Percentiles rank a stretch among this genome's conserved stretches.
Evolutionary conservation across 2,888 invertebrate species (phyloP).

Genomic region (Meloe dianella): DNA sequence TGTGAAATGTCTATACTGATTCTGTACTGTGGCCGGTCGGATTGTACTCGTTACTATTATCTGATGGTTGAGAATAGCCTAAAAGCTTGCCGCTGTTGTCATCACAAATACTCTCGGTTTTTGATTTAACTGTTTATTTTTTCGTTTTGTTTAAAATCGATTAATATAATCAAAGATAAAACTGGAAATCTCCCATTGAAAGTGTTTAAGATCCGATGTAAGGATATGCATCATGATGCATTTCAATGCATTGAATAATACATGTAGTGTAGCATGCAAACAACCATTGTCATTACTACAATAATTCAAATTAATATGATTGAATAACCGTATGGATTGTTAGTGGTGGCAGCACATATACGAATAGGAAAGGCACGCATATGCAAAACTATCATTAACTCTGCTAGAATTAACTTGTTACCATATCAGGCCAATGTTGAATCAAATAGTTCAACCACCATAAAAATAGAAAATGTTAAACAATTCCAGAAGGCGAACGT

Average conservation of each 20-base stretch:
- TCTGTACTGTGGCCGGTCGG: conserved; percentile 9
- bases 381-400: conserved; percentile 35
- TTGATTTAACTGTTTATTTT: too few species aligned
- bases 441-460: conserved; percentile 18
- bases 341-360: conserved; percentile 20
- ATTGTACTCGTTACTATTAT: conserved; percentile 32
- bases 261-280: conserved; percentile 42
- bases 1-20: conserved; percentile 26
- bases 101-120: neutral
- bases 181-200: neutral
- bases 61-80: conserved; percentile 44
- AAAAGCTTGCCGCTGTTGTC: conserved; percentile 38
- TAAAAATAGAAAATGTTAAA: conserved; percentile 11
- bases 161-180: neutral
- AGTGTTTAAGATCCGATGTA: neutral
- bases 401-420: conserved; percentile 36
- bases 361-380: conserved; percentile 30
- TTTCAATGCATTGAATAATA: conserved; percentile 41
- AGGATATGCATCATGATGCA: conserved; percentile 39
- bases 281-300: conserved; percentile 39
- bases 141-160: neutral
- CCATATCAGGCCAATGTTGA: conserved; percentile 20
- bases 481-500: neutral
- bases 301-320: conserved; percentile 45
- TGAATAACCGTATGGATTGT: conserved; percentile 34